Conservation (phyloP, 2,888 invertebrate species). For the Lymantria monacha region DNA sequence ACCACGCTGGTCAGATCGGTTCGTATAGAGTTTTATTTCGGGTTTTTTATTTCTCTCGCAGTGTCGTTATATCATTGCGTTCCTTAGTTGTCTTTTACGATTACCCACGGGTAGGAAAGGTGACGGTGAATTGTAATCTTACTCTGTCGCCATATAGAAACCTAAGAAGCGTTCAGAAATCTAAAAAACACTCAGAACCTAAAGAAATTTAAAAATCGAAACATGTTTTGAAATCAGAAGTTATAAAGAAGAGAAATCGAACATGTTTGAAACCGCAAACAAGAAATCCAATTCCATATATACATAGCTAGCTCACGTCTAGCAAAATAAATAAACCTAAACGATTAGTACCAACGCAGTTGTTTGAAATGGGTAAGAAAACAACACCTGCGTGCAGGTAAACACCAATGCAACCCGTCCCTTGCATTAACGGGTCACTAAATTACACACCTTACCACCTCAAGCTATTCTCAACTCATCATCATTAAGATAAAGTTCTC, state of each 20-base stretch:
- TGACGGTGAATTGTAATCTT: too few relatives aligned
- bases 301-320: constrained; percentile 44
- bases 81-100: too few relatives aligned
- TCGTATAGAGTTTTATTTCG: too few relatives aligned
- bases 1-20: too few relatives aligned
- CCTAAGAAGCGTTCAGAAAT: too few relatives aligned
- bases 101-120: too few relatives aligned
- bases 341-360: constrained; percentile 21
- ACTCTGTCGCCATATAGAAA: too few relatives aligned
- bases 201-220: too few relatives aligned
- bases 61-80: too few relatives aligned
- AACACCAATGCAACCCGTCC: constrained; percentile 57
- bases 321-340: constrained; percentile 39
- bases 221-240: too few relatives aligned
- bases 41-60: too few relatives aligned
- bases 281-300: constrained; percentile 23
- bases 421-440: constrained; percentile 42
- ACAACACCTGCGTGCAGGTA: constrained; percentile 61
- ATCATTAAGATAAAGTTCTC: constrained; percentile 2
- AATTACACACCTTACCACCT: constrained; percentile 62
- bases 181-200: too few relatives aligned
- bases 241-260: background rate
- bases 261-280: constrained; percentile 21
- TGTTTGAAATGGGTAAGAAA: constrained; percentile 26
- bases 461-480: constrained; percentile 6